Evolutionary conservation across 2,888 invertebrate genomes (phyloP), one percentile per base, ranked within the genome.

Genomic region (Palloptera scutellata): DNA sequence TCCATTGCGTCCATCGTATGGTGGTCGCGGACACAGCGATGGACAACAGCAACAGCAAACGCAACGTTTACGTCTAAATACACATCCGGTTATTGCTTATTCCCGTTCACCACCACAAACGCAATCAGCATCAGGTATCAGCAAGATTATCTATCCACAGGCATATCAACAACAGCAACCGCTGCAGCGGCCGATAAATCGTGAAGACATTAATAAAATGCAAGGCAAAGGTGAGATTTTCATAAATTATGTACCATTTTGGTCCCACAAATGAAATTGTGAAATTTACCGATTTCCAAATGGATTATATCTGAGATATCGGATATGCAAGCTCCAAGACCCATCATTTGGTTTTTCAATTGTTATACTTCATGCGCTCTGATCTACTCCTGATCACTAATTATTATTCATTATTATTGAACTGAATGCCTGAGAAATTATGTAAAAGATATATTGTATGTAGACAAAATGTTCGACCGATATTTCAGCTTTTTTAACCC

Each of bases 141-240:
- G 61, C 55, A 70, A 72, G 65, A 67, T 73, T 65, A 63, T 74
- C 53, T 74, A 73, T 70, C 75, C 75, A 17, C 61, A 62, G 43
- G 57, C 57, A 8, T 61, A 66, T 66, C 63, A 17, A 73, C 73
- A 73, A 68, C 72, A 57, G 55, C 66, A 15, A 61, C 64, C 65
- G 64, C 70, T n/a, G 62, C 68, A 40, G 66, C 72, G 72, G 61
- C 73, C 70, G 66, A 74, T 75, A 68, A 78, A 70, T 70, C 75
- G 70, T 66, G 76, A 74, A 62, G 78, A 77, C 74, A 72, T 78
- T 72, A 78, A 82, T 79, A 76, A 75, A 77, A 72, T 74, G 20
- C 64, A 64, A 58, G 76, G 70, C 66, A 72, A 74, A 73, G 73
- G 75, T 73, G 72, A 74, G 70, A 53, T 9, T n/a, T n/a, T 12